These are phyloP conservation scores for Microplitis deprimator DNA, from an alignment of 2,888 invertebrate species.

Conservation along the genomic window DNA sequence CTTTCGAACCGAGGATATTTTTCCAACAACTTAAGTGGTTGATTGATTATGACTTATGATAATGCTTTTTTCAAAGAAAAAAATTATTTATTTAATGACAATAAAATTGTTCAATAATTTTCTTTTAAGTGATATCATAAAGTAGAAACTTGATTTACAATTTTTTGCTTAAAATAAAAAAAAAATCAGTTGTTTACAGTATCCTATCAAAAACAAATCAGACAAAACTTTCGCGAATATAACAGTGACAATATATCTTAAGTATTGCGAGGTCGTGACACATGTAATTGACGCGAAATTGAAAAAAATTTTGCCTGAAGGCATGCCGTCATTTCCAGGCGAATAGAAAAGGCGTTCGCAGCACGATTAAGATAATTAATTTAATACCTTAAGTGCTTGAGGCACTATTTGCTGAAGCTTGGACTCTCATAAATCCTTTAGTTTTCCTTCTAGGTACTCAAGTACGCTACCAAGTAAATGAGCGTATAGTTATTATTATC, in stretches of 20 bases:
- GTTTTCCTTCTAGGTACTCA: slow-evolving; percentile 16
- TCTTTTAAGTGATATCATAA: neutral
- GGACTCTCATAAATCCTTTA: slow-evolving; percentile 48
- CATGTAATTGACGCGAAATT: slow-evolving; percentile 16
- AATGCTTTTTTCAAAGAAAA: too few species aligned
- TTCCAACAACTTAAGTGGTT: too few species aligned
- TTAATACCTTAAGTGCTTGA: slow-evolving; percentile 57
- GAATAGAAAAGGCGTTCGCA: slow-evolving; percentile 57
- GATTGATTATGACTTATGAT: too few species aligned
- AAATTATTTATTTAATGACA: too few species aligned
- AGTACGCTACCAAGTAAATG: slow-evolving; percentile 34
- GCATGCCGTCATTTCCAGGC: slow-evolving; percentile 14
- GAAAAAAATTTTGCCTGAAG: slow-evolving; percentile 19
- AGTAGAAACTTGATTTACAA: neutral
- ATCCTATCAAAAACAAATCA: slow-evolving; percentile 28
- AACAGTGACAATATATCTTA: slow-evolving; percentile 10
- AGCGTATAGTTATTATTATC: slow-evolving; percentile 40
- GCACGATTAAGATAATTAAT: slow-evolving; percentile 66
- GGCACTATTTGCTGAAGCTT: slow-evolving; percentile 39
- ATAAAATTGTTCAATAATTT: neutral
- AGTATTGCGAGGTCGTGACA: slow-evolving; percentile 33
- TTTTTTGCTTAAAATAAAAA: neutral
- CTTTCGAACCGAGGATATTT: too few species aligned
- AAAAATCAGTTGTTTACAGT: slow-evolving; percentile 22
- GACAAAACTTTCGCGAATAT: slow-evolving; percentile 20